phyloP scores from a whole-genome alignment of 2,113 vertebrate genomes.

The Eonycteris spelaea region DNA sequence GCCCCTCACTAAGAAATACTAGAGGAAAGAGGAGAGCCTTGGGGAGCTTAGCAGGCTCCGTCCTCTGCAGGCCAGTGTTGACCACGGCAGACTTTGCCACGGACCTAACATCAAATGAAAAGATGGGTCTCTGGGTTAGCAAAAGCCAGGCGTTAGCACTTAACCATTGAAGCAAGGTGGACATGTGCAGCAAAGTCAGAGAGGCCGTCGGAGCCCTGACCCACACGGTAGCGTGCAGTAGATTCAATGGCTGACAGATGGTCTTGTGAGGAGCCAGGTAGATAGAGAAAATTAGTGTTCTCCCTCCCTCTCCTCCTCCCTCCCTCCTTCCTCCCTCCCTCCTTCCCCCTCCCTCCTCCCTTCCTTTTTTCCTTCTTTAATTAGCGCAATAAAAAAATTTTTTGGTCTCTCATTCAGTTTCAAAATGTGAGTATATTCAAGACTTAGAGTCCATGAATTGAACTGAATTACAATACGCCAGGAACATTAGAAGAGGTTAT shows the following conservation, averaged over 20 bases:
- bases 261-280: not conserved
- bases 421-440: not conserved
- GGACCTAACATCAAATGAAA: not conserved
- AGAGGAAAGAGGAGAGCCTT: not conserved
- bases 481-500: not conserved
- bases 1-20: not conserved
- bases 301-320: too few species aligned
- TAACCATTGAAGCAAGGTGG: not conserved
- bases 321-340: too few species aligned
- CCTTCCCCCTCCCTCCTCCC: accelerated
- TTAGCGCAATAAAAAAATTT: not conserved
- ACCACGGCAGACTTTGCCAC: not conserved
- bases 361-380: not conserved
- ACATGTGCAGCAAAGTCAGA: not conserved
- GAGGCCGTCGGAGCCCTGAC: not conserved
- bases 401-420: not conserved
- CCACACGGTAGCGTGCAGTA: too few species aligned
- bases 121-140: not conserved
- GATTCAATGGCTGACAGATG: not conserved
- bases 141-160: not conserved
- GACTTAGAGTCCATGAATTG: not conserved
- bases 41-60: not conserved
- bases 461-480: not conserved
- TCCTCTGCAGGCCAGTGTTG: not conserved
- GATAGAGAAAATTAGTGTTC: not conserved